These are phyloP conservation scores for Hedychridium roseum DNA, from an alignment of 2,888 invertebrate genomes.

Conservation along the genomic window DNA sequence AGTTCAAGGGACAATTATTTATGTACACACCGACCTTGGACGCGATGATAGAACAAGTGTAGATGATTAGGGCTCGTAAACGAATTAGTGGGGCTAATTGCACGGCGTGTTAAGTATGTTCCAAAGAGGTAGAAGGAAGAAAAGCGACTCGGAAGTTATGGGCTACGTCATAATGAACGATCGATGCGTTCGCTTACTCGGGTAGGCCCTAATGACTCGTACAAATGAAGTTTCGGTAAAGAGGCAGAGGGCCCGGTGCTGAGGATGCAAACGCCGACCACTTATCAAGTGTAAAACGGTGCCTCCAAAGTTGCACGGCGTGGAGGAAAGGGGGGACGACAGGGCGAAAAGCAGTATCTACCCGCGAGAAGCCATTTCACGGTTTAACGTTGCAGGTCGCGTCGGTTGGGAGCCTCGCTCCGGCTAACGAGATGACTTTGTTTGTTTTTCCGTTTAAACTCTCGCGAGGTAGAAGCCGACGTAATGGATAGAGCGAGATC, in stretches of 20 bases:
- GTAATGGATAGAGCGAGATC: no score
- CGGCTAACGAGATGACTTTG: constrained; percentile 55
- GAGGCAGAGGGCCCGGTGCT: constrained; percentile 34
- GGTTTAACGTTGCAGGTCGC: constrained; percentile 52
- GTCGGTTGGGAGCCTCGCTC: constrained; percentile 44
- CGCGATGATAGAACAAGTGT: no score
- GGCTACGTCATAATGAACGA: constrained; percentile 10
- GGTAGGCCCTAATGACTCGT: constrained; percentile 42
- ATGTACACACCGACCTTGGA: no score
- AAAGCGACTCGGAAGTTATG: constrained; percentile 11
- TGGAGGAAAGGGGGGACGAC: constrained; percentile 28
- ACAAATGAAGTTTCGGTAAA: constrained; percentile 49
- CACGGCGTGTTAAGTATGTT: constrained; percentile 8
- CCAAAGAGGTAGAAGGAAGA: constrained; percentile 11
- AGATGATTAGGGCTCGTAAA: no score
- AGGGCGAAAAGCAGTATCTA: constrained; percentile 45
- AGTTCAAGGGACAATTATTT: no score
- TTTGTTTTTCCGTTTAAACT: constrained; percentile 55
- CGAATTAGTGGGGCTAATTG: no score
- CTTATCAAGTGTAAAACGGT: constrained; percentile 43
- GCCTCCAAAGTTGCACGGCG: no score
- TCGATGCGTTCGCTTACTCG: constrained; percentile 26
- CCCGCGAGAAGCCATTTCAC: constrained; percentile 57
- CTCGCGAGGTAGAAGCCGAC: constrained; percentile 24
- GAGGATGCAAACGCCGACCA: constrained; percentile 42